Conservation (phyloP, 2,797 vertebrate genomes). For the Pseudochaenichthys georgianus region DNA sequence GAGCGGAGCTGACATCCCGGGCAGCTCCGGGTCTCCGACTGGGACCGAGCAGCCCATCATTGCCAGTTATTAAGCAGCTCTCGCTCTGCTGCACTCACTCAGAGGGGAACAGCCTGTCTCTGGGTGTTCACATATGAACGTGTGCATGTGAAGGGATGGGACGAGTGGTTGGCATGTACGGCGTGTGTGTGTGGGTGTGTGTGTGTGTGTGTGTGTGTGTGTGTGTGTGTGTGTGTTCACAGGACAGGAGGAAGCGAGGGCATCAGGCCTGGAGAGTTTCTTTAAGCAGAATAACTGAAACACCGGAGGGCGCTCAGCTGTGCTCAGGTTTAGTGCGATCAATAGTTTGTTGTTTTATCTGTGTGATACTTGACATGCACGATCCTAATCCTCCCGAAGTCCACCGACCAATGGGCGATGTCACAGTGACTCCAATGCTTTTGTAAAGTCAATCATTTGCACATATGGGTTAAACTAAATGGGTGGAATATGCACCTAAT, state of each 20-base stretch:
- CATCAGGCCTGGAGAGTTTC: constrained; percentile 24
- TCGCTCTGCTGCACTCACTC: constrained; percentile 77
- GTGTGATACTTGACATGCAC: constrained; percentile 38
- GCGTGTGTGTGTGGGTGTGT: neutral
- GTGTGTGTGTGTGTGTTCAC: neutral
- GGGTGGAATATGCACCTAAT: too few species aligned
- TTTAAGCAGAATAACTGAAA: constrained; percentile 11
- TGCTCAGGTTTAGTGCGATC: constrained; percentile 10
- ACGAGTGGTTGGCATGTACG: constrained; percentile 30
- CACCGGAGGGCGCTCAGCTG: neutral
- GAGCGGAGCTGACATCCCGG: constrained; percentile 85
- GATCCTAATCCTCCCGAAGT: too few species aligned
- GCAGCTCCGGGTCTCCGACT: constrained; percentile 85
- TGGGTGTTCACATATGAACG: constrained; percentile 75
- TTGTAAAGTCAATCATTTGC: too few species aligned
- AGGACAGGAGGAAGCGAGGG: constrained; percentile 1
- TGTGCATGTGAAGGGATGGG: constrained; percentile 46
- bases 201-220: constrained; percentile 1
- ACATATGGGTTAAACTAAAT: too few species aligned
- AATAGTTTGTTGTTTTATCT: constrained; percentile 32
- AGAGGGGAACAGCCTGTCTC: constrained; percentile 70
- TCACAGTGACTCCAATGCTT: too few species aligned
- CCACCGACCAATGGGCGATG: too few species aligned
- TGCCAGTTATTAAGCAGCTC: constrained; percentile 86
- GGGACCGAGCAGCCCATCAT: constrained; percentile 86